phyloP scores from a whole-genome alignment of 2,113 vertebrate genomes.

The Ochotona curzoniae region DNA sequence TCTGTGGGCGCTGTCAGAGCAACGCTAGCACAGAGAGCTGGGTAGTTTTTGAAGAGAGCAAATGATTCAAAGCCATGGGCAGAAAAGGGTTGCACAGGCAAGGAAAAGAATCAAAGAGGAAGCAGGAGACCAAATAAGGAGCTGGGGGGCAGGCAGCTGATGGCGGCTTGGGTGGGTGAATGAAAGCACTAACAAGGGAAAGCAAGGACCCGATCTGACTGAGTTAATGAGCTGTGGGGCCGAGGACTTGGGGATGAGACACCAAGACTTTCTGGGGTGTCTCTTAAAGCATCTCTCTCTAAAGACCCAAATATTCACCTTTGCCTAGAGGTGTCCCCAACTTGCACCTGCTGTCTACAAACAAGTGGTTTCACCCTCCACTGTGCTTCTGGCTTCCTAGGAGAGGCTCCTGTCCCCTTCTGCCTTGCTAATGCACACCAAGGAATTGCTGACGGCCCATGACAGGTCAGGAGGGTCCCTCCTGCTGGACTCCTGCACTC shows the following conservation, averaged over 20 bases:
- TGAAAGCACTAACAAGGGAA: background rate
- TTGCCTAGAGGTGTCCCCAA: background rate
- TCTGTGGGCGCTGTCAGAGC: background rate
- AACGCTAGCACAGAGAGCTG: background rate
- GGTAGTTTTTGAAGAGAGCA: background rate
- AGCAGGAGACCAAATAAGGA: background rate
- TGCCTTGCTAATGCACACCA: accelerated
- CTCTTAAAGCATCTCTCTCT: background rate
- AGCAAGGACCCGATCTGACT: background rate
- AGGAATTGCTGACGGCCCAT: background rate
- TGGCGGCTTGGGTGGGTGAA: background rate
- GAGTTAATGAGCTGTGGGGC: background rate
- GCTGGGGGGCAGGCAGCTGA: background rate
- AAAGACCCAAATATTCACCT: background rate
- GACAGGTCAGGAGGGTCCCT: background rate
- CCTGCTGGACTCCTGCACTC: background rate
- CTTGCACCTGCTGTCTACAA: background rate
- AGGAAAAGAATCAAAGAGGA: too few relatives aligned
- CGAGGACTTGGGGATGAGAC: too few relatives aligned
- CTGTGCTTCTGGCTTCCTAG: background rate
- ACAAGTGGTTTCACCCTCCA: background rate
- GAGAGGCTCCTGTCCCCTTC: background rate
- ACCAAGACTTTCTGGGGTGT: background rate
- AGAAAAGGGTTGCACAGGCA: accelerated
- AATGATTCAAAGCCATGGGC: background rate